Evolutionary conservation across 1,140 invertebrate species (phyloP).

Genomic region (Temnothorax longispinosus): DNA sequence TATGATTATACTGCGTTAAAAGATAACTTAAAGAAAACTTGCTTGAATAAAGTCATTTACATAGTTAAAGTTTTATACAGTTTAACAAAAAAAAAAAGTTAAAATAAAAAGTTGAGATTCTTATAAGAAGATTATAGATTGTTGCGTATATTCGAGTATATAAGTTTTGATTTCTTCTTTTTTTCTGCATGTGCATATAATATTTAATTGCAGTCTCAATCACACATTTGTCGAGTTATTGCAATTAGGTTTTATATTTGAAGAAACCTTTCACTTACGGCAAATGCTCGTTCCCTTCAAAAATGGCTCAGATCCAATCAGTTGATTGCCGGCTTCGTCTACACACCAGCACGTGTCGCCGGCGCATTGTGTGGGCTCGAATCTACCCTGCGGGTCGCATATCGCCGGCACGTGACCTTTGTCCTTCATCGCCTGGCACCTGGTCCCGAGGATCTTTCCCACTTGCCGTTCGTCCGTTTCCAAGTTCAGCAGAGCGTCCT

Average conservation of each 20-base stretch:
- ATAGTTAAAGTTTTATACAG: no score
- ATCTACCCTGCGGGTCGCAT: slow-evolving; percentile 90
- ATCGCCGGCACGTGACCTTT: slow-evolving; percentile 86
- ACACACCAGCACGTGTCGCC: slow-evolving; percentile 93
- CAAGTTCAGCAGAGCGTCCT: slow-evolving; percentile 74
- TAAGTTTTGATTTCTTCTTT: no score
- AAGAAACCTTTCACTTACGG: slow-evolving; percentile 83
- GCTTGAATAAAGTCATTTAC: no score
- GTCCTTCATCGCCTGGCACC: slow-evolving; percentile 88
- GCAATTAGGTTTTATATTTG: background rate
- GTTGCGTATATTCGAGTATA: no score
- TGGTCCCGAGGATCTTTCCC: slow-evolving; percentile 83
- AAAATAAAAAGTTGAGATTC: no score
- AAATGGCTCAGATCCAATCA: slow-evolving; percentile 89
- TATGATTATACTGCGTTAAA: no score
- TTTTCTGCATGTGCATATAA: background rate
- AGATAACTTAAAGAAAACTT: no score
- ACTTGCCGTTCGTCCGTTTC: slow-evolving; percentile 71
- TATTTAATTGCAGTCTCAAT: background rate
- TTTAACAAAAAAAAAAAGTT: no score
- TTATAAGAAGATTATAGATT: no score
- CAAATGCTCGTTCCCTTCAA: slow-evolving; percentile 87
- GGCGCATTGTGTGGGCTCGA: slow-evolving; percentile 91
- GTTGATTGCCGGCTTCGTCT: slow-evolving; percentile 93
- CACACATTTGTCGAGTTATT: background rate